A percentile compares a stretch with the other conserved stretches of the same genome.
phyloP scores from a whole-genome alignment of 2,113 vertebrate species.

The Protomyctophum bolini region DNA sequence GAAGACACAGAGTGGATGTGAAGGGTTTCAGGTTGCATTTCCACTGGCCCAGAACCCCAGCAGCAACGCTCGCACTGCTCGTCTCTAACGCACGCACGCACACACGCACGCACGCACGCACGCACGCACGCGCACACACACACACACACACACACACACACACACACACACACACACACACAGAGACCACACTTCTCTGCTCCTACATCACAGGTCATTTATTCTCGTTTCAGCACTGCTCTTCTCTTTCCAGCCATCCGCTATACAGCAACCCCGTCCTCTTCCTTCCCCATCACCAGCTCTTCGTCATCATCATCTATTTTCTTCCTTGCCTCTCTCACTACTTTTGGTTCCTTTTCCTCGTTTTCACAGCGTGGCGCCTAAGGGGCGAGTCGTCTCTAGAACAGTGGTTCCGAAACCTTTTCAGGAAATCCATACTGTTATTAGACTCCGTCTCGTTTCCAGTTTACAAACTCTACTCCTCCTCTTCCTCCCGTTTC shows the following conservation, averaged over 20 bases:
- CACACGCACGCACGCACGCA: conserved; percentile 15
- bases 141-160: conserved; percentile 11
- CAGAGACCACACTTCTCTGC: background rate
- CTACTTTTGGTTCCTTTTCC: background rate
- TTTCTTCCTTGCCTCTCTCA: background rate
- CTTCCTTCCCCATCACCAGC: too few species aligned
- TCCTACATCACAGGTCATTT: background rate
- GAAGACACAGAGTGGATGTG: background rate
- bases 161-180: background rate
- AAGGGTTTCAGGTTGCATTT: conserved; percentile 20
- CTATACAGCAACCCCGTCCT: too few species aligned
- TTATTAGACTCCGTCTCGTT: too few species aligned
- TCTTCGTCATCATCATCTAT: background rate
- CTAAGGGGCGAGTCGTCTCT: too few species aligned
- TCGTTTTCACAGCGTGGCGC: background rate
- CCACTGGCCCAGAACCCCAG: conserved; percentile 8
- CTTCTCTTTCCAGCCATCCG: background rate
- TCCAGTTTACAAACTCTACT: background rate
- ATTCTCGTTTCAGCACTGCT: background rate
- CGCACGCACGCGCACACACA: background rate
- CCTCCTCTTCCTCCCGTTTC: background rate
- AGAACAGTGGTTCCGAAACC: too few species aligned
- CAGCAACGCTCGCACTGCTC: conserved; percentile 1
- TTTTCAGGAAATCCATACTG: too few species aligned
- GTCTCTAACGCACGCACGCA: conserved; percentile 6